These are phyloP conservation scores for Labia minor DNA, from an alignment of 2,888 invertebrate species.

Conservation along the genomic window DNA sequence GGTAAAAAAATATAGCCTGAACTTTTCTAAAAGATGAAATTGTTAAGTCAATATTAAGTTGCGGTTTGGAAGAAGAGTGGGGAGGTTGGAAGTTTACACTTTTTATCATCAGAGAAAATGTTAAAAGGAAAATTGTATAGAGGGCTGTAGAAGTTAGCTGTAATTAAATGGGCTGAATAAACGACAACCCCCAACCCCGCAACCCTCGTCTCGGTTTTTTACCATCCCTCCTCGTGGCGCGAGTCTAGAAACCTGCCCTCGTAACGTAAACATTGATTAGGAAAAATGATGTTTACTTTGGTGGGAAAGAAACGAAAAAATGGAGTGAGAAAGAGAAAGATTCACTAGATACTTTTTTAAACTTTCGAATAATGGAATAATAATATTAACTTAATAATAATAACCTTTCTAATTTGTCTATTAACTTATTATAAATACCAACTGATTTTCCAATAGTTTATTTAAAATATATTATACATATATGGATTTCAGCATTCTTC, in stretches of 20 bases:
- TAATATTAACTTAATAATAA: background rate
- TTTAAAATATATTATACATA: too few species aligned
- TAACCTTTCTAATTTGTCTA: background rate
- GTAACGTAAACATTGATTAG: constrained; percentile 5
- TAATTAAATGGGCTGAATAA: constrained; percentile 13
- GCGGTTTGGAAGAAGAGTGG: constrained; percentile 14
- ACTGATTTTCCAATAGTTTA: too few species aligned
- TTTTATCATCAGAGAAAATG: constrained; percentile 3
- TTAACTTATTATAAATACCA: background rate
- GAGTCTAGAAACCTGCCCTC: constrained; percentile 13
- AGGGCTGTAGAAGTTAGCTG: constrained; percentile 9
- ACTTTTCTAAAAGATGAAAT: constrained; percentile 13
- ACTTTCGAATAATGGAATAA: constrained; percentile 4
- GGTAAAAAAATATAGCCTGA: background rate
- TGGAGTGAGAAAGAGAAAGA: background rate
- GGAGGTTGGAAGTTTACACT: constrained; percentile 13
- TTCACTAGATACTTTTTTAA: background rate
- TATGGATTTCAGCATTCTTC: too few species aligned
- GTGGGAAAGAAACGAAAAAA: background rate
- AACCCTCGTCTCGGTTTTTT: constrained; percentile 4
- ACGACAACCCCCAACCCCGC: background rate
- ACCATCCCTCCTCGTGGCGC: background rate
- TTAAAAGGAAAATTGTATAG: constrained; percentile 14
- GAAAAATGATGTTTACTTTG: constrained; percentile 1
- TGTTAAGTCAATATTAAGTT: constrained; percentile 13